phyloP scores from a whole-genome alignment of 2,113 vertebrate genomes.

The Silurus asotus region DNA sequence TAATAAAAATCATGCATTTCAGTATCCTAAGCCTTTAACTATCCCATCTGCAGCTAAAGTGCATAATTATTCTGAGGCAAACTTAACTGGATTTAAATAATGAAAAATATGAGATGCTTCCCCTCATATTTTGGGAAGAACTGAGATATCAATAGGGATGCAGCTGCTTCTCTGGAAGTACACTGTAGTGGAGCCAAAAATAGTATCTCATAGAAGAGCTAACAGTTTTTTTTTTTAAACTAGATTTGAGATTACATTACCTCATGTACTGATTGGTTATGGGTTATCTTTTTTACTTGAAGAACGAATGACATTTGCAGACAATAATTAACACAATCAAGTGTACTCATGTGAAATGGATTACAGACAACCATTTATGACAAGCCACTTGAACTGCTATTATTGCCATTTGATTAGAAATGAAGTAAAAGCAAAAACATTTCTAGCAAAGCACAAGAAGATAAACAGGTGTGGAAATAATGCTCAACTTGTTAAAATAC shows the following conservation, averaged over 20 bases:
- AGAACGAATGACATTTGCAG: slow-evolving; percentile 2
- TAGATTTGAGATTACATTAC: slow-evolving; percentile 10
- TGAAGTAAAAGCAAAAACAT: not conserved
- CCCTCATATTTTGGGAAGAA: slow-evolving; percentile 8
- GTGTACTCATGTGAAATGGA: not conserved
- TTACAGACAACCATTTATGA: not conserved
- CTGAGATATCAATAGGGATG: slow-evolving; percentile 39
- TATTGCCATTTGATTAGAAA: not conserved
- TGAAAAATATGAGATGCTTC: slow-evolving; percentile 41
- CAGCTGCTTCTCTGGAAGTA: slow-evolving; percentile 42
- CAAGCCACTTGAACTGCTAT: not conserved
- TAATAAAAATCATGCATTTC: slow-evolving; percentile 22
- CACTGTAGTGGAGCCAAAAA: slow-evolving; percentile 19
- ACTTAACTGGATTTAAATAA: slow-evolving; percentile 55
- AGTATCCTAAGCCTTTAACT: slow-evolving; percentile 37
- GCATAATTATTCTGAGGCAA: slow-evolving; percentile 51
- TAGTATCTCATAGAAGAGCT: slow-evolving; percentile 9
- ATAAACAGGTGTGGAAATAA: not conserved
- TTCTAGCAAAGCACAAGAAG: not conserved
- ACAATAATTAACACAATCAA: not conserved
- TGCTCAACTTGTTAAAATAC: not conserved
- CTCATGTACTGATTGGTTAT: not conserved
- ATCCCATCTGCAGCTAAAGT: slow-evolving; percentile 36
- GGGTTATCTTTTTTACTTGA: not conserved
- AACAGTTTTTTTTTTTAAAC: slow-evolving; percentile 6